Evolutionary conservation across 2,888 invertebrate genomes (phyloP), one percentile per base, ranked within the genome.

Genomic region (Plagodis dolabraria): DNA sequence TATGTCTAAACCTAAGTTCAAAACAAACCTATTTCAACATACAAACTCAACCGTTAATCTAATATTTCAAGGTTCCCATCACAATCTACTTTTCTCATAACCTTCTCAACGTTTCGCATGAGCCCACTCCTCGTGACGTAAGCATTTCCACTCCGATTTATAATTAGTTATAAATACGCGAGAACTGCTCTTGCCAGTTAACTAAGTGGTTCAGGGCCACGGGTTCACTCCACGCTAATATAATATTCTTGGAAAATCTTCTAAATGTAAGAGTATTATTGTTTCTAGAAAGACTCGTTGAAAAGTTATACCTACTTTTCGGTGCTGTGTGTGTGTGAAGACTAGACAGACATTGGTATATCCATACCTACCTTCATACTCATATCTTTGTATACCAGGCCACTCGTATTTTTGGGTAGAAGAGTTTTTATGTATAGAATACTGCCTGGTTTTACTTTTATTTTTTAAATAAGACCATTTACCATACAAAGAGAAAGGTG

Each of bases 201-300:
- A 48, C 60, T 60, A 91, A 86, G 79, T 90, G 75, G 91, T 88
- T 91, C 91, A 91, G 78, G 91, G 91, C 80, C 87, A 78, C 53
- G 67, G 72, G 77, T 78, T 78, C 76, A 79, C 74, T 81, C 70
- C 71, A 71, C 60, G 67, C 69, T 71, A 77, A 65, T 63, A 67
- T 68, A 49, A 71, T 71, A 74, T 80, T 87, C 87, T 78, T 42
- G 71, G 86, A 86, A 87, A 80, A 64, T 38, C 69, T 60, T 52
- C 64, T 65, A 56, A 63, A 64, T 65, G 62, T 53, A 50, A 49
- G 42, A 48, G 54, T 52, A 52, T 47, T 57, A 47, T 69, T 67
- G 67, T 64, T 65, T 69, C 55, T 66, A 67, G 67, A 67, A 66
- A 70, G 64, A 57, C 52, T 69, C 71, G 70, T 66, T 70, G 71